Evolutionary conservation across 2,888 invertebrate species (phyloP).

Genomic region (Rotaria socialis): DNA sequence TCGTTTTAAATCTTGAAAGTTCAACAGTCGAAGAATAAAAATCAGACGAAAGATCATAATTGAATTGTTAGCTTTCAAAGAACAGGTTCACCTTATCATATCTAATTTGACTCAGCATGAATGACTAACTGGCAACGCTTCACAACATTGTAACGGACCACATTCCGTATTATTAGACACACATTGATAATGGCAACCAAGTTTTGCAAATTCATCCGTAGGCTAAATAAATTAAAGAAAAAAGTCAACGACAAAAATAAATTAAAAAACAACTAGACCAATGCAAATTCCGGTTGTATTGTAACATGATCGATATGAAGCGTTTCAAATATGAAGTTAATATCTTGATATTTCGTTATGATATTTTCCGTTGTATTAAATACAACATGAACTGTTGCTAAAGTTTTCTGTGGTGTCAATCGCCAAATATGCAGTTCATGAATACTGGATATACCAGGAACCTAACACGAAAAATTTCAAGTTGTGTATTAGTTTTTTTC

Average conservation of each 20-base stretch:
- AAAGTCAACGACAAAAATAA: not conserved
- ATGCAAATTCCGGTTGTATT: conserved; percentile 26
- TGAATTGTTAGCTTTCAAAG: too few species aligned
- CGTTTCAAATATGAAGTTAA: not conserved
- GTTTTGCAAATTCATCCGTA: not conserved
- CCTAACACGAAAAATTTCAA: not conserved
- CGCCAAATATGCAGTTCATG: conserved; percentile 30
- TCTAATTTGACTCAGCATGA: too few species aligned
- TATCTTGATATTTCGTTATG: not conserved
- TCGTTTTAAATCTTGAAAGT: too few species aligned
- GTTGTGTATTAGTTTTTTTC: not conserved
- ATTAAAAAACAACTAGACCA: not conserved
- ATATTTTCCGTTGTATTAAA: conserved; percentile 29
- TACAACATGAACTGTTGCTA: conserved; percentile 17
- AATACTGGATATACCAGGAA: not conserved
- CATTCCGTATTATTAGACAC: not conserved
- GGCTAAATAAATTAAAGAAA: not conserved
- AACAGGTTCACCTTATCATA: too few species aligned
- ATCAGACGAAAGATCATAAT: too few species aligned
- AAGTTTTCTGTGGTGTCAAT: conserved; percentile 28
- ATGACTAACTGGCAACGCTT: not conserved
- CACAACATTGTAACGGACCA: not conserved
- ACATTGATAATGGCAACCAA: not conserved
- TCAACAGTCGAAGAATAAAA: too few species aligned
- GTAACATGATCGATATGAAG: conserved; percentile 27